Evolutionary conservation across 2,797 vertebrate genomes (phyloP), one percentile per base, ranked within the genome.

Genomic region (Brachyalestes nurse): DNA sequence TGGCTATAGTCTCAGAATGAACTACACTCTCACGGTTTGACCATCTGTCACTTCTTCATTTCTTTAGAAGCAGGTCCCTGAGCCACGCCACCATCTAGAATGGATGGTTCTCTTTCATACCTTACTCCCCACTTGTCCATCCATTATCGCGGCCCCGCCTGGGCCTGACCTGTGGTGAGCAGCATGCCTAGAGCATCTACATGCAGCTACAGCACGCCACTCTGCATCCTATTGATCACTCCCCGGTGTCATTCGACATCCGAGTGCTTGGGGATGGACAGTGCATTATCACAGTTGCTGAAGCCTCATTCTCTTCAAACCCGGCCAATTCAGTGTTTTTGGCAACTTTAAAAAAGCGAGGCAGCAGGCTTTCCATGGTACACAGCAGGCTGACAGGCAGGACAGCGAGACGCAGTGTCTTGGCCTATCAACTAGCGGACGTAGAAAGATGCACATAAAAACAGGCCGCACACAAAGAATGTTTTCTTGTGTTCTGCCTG

Each of bases 31-130:
- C 34, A 79, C 90, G 88, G 91, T 88, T 62, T 38, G 82, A 79
- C 91, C 90, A 94, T 93, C 93, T 90, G 86, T 94, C 93, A 94
- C 89, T 89, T 92, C 88, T 92, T 91, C 90, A 91, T 93, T 92
- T 88, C 87, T 89, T 81, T 45, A 76, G 75, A 82, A 72, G 60
- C 55, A 42, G 77, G 70, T 72, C 38, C 75, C 62, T 70, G 47
- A 76, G 82, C 72, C 84, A 82, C n/a, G 70, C 64, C 75, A 34
- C 66, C 89, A 45, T 51, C 28, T 60, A 77, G 72, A 70, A 80
- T 73, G 77, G 58, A 69, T 84, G 75, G 58, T 76, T 86, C 87
- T 69, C 88, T 87, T 88, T 83, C 58, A 78, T 75, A 81, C 55
- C 73, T 72, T 28, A 69, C 67, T 45, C 40, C 51, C 49, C 40